Evolutionary conservation across 2,888 invertebrate genomes (phyloP).

Genomic region (Brachypalpus laphriformis): DNA sequence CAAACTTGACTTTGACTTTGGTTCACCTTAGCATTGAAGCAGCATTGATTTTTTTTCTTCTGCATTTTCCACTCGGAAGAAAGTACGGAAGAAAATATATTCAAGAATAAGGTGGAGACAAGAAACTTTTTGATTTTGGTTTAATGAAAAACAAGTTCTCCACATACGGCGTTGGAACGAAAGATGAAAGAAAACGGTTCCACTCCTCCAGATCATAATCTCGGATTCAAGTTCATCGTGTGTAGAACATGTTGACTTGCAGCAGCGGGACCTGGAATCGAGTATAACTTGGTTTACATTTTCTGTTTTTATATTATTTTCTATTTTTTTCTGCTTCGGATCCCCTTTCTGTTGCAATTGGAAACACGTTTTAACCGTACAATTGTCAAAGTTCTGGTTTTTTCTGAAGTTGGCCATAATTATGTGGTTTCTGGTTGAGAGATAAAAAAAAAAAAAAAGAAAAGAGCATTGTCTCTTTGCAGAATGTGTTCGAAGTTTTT

Average conservation of each 20-base stretch:
- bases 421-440: slow-evolving; percentile 50
- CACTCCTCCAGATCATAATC: slow-evolving; percentile 56
- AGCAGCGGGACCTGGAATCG: slow-evolving; percentile 48
- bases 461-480: slow-evolving; percentile 52
- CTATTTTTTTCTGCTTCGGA: slow-evolving; percentile 5
- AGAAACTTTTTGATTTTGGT: slow-evolving; percentile 20
- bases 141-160: slow-evolving; percentile 55
- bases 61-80: slow-evolving; percentile 25
- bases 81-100: slow-evolving; percentile 34
- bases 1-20: slow-evolving; percentile 60
- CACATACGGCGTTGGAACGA: background rate
- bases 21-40: slow-evolving; percentile 49
- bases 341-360: slow-evolving; percentile 45
- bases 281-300: slow-evolving; percentile 71
- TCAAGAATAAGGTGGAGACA: slow-evolving; percentile 37
- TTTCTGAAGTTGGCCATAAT: slow-evolving; percentile 42
- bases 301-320: slow-evolving; percentile 26
- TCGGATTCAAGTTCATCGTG: slow-evolving; percentile 68
- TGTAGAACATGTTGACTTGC: slow-evolving; percentile 54
- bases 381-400: slow-evolving; percentile 61
- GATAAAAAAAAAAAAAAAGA: background rate
- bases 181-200: slow-evolving; percentile 34
- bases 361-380: slow-evolving; percentile 70
- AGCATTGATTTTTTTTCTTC: slow-evolving; percentile 30
- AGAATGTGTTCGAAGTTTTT: slow-evolving; percentile 13